Percentiles rank a stretch among this genome's conserved stretches.
These are phyloP conservation scores for Busseola fusca DNA, from an alignment of 2,888 invertebrate genomes.

Conservation along the genomic window DNA sequence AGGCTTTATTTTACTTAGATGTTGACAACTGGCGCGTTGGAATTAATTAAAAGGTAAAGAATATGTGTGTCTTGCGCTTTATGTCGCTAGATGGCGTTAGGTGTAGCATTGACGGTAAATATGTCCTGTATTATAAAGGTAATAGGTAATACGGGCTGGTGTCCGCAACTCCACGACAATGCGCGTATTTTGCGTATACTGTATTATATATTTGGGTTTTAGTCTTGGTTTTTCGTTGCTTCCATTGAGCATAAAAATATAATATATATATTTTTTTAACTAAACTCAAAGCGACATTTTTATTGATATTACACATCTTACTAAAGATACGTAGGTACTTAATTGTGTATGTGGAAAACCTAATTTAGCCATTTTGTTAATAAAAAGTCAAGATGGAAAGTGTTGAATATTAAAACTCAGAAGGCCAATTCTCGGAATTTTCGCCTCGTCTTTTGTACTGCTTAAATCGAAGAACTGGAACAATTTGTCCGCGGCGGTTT, in stretches of 20 bases:
- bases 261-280: background rate
- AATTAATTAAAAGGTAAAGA: conserved; percentile 57
- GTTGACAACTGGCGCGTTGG: conserved; percentile 49
- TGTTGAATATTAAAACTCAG: background rate
- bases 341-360: background rate
- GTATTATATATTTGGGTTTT: background rate
- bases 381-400: background rate
- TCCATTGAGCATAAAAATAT: background rate
- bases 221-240: background rate
- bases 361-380: too few relatives aligned
- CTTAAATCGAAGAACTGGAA: too few relatives aligned
- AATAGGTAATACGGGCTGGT: too few relatives aligned
- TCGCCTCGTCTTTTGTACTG: too few relatives aligned
- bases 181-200: too few relatives aligned
- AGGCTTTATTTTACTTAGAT: conserved; percentile 54
- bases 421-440: background rate
- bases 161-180: too few relatives aligned
- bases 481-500: too few relatives aligned
- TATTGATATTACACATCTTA: too few relatives aligned
- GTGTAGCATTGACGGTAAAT: background rate
- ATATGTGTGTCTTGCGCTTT: conserved; percentile 7
- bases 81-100: conserved; percentile 51
- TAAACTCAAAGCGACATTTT: background rate
- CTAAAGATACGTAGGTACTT: background rate
- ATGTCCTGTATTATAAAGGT: too few relatives aligned